Evolutionary conservation across 53 echinoderm and acorn worm genomes (phyloP).

Genomic region (Hippasteria phrygiana): DNA sequence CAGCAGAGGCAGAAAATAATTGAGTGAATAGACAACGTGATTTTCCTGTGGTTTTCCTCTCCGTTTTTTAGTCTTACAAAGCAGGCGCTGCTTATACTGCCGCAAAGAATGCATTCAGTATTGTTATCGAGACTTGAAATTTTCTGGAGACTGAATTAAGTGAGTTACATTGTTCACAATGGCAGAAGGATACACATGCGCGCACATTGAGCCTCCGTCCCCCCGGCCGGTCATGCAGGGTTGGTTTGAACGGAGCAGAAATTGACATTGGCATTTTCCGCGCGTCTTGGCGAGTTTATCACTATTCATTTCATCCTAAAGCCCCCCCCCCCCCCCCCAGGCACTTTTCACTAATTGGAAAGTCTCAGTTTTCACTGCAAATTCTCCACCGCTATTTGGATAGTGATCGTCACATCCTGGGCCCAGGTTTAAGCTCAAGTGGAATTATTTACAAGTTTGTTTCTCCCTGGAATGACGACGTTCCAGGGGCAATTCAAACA

Average conservation of each 20-base stretch:
- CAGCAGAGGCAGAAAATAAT: background rate
- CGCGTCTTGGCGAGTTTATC: background rate
- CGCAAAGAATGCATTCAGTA: background rate
- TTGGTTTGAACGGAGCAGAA: background rate
- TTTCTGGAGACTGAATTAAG: background rate
- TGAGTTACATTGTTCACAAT: background rate
- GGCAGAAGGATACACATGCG: background rate
- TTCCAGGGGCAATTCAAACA: background rate
- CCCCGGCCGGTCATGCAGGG: background rate
- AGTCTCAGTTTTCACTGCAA: slow-evolving; percentile 45
- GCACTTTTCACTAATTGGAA: slow-evolving; percentile 27
- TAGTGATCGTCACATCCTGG: slow-evolving; percentile 32
- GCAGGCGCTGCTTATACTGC: background rate
- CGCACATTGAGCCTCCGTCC: background rate
- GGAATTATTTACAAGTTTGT: slow-evolving; percentile 23
- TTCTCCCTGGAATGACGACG: background rate
- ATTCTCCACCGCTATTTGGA: slow-evolving; percentile 24
- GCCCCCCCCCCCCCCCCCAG: slow-evolving; percentile 2
- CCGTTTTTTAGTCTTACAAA: background rate
- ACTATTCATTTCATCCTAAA: background rate
- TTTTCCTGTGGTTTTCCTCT: background rate
- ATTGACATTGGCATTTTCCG: background rate
- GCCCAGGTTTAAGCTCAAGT: background rate
- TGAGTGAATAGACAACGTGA: background rate
- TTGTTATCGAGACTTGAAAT: background rate